Conservation (phyloP, 2,888 invertebrate genomes). For the Acronicta leporina region DNA sequence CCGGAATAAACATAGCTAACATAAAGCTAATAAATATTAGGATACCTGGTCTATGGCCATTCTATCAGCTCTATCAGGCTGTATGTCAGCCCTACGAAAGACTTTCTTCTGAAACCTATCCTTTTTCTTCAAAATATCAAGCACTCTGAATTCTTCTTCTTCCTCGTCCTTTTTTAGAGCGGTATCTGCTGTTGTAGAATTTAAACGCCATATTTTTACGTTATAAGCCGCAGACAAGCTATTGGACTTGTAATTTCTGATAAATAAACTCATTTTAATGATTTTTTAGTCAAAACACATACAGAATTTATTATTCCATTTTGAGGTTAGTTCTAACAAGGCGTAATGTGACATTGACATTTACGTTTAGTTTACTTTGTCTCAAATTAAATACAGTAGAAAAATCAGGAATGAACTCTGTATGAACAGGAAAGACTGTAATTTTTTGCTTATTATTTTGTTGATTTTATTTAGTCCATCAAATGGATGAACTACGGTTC, state of each 20-base stretch:
- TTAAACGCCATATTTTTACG: conserved; percentile 77
- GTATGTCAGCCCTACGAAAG: conserved; percentile 70
- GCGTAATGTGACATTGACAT: too few relatives aligned
- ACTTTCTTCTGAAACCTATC: conserved; percentile 67
- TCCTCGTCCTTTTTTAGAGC: conserved; percentile 69
- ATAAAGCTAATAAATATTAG: neutral
- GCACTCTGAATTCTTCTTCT: conserved; percentile 86
- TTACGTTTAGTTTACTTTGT: too few relatives aligned
- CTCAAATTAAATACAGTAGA: too few relatives aligned
- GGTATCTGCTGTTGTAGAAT: conserved; percentile 73
- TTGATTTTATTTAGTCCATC: too few relatives aligned
- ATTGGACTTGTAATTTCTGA: conserved; percentile 72
- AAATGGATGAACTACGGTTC: too few relatives aligned
- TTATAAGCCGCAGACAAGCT: conserved; percentile 66
- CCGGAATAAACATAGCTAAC: neutral
- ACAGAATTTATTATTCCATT: conserved; percentile 54
- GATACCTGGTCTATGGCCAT: conserved; percentile 83
- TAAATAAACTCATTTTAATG: conserved; percentile 80
- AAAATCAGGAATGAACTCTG: too few relatives aligned
- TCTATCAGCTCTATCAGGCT: conserved; percentile 81
- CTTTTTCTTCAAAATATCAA: conserved; percentile 84
- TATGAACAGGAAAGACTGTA: too few relatives aligned
- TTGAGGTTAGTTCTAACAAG: conserved; percentile 55
- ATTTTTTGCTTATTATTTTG: too few relatives aligned
- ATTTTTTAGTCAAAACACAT: conserved; percentile 33